A percentile compares a stretch with the other conserved stretches of the same genome.
Conservation (phyloP, 1,140 invertebrate species). For the Metaphire vulgaris region DNA sequence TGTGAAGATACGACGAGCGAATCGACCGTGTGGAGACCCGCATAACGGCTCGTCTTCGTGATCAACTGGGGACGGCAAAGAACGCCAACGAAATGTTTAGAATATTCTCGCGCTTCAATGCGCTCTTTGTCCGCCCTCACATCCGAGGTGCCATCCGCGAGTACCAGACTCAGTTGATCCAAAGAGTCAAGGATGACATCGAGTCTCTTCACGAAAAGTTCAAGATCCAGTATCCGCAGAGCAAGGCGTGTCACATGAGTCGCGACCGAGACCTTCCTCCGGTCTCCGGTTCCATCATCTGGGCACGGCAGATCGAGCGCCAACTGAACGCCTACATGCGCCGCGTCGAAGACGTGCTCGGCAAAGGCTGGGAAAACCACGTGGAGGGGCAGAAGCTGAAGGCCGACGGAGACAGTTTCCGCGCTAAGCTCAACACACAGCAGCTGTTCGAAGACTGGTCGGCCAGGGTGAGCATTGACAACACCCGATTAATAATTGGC, state of each 20-base stretch:
- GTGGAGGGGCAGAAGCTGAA: conserved; percentile 98
- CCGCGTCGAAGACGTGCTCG: conserved; percentile 93
- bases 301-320: conserved; percentile 96
- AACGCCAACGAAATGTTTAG: conserved; percentile 99
- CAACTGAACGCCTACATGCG: conserved; percentile 94
- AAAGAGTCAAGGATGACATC: conserved; percentile 98
- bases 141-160: conserved; percentile 96
- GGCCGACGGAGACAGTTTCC: conserved; percentile 93
- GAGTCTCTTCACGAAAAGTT: conserved; percentile 96
- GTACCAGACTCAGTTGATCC: conserved; percentile 98
- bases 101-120: conserved; percentile 96
- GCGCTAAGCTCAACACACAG: conserved; percentile 84
- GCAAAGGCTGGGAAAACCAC: conserved; percentile 98
- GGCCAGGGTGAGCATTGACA: background rate
- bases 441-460: conserved; percentile 32
- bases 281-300: conserved; percentile 94
- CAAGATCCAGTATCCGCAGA: conserved; percentile 89
- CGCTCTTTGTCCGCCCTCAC: conserved; percentile 93
- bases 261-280: conserved; percentile 81
- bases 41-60: conserved; percentile 89
- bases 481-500: too few relatives aligned
- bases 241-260: conserved; percentile 76
- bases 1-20: conserved; percentile 77
- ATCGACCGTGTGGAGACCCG: conserved; percentile 95
- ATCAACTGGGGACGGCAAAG: conserved; percentile 94